These are phyloP conservation scores for Lasioglossum calceatum DNA, from an alignment of 2,888 invertebrate genomes.

Conservation along the genomic window DNA sequence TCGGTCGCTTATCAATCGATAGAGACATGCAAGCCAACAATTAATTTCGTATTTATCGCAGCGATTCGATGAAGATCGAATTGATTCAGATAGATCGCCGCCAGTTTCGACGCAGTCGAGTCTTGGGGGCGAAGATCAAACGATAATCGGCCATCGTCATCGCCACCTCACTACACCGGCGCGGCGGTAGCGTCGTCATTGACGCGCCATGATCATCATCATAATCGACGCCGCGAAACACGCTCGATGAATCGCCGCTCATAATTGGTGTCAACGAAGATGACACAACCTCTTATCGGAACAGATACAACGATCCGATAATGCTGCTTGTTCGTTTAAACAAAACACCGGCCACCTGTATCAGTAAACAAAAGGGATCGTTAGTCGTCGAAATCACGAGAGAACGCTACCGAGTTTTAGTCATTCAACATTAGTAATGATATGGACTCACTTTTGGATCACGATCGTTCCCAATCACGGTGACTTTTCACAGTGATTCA, in stretches of 20 bases:
- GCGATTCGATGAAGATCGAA: slow-evolving; percentile 17
- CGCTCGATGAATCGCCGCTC: background rate
- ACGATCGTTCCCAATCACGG: no score
- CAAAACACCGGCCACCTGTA: background rate
- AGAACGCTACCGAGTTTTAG: background rate
- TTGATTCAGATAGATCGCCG: slow-evolving; percentile 7
- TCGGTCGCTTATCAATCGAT: slow-evolving; percentile 60
- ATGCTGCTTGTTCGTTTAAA: background rate
- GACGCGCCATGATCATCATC: background rate
- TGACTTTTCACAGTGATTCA: background rate
- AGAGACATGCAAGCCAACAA: slow-evolving; percentile 42
- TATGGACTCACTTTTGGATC: no score
- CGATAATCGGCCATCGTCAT: background rate
- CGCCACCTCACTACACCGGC: background rate
- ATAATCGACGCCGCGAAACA: background rate
- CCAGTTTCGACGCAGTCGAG: background rate
- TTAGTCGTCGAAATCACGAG: background rate
- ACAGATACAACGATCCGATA: background rate
- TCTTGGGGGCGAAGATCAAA: background rate
- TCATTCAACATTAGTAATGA: background rate
- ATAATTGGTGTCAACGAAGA: background rate
- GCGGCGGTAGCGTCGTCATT: background rate
- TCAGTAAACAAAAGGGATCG: background rate
- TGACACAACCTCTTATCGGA: background rate
- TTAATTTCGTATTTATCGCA: slow-evolving; percentile 53